Percentiles rank a stretch among this genome's conserved stretches.
These are phyloP conservation scores for Tenthredo distinguenda DNA, from an alignment of 2,888 invertebrate species.

Conservation along the genomic window DNA sequence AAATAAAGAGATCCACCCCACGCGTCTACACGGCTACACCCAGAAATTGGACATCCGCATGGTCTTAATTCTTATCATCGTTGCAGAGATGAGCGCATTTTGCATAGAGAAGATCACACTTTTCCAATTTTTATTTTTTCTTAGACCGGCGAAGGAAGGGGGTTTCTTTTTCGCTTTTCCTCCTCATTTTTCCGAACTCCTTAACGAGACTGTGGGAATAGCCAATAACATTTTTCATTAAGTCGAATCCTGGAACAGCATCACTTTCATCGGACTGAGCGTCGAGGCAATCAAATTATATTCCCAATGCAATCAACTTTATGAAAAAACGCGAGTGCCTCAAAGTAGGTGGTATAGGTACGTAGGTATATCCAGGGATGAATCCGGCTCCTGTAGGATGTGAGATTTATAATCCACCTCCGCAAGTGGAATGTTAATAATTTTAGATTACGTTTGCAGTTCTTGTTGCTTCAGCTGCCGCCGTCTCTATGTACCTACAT, in stretches of 20 bases:
- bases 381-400: slow-evolving; percentile 6
- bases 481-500: slow-evolving; percentile 6
- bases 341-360: slow-evolving; percentile 52
- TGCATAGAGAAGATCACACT: background rate
- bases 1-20: slow-evolving; percentile 56
- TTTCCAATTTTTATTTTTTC: background rate
- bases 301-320: slow-evolving; percentile 74
- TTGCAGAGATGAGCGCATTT: background rate
- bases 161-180: too few species aligned
- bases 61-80: background rate
- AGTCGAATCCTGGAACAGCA: slow-evolving; percentile 67
- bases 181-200: background rate
- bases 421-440: slow-evolving; percentile 31
- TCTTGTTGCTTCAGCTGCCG: slow-evolving; percentile 31
- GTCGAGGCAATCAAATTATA: slow-evolving; percentile 74
- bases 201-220: slow-evolving; percentile 56
- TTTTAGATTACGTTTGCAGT: slow-evolving; percentile 44
- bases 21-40: background rate
- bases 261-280: slow-evolving; percentile 66
- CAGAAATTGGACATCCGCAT: slow-evolving; percentile 60
- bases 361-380: slow-evolving; percentile 29
- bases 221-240: slow-evolving; percentile 74
- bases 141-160: background rate
- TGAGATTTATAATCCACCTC: slow-evolving; percentile 34
- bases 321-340: slow-evolving; percentile 58